Percentiles rank a stretch among this genome's conserved stretches.
Conservation (phyloP, 2,888 invertebrate genomes). For the Arctia plantaginis region DNA sequence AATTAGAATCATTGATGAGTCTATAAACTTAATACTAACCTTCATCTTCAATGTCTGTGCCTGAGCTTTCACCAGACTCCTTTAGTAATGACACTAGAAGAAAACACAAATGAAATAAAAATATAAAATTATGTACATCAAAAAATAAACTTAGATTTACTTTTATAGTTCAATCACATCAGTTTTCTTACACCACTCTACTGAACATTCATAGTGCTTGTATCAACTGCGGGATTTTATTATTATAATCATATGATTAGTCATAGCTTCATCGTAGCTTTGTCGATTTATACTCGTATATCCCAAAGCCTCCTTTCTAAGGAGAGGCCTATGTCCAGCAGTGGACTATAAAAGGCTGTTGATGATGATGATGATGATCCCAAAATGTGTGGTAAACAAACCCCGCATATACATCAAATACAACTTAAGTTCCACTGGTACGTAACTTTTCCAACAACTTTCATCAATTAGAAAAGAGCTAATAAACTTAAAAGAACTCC, state of each 20-base stretch:
- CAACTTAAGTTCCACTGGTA: too few species aligned
- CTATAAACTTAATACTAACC: not conserved
- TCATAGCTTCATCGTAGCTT: too few species aligned
- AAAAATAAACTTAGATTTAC: not conserved
- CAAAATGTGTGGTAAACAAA: too few species aligned
- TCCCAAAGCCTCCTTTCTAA: too few species aligned
- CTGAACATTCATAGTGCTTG: not conserved
- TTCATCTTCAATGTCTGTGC: not conserved
- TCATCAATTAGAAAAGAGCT: too few species aligned
- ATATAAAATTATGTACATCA: not conserved
- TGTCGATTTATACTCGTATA: too few species aligned
- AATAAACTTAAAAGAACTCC: too few species aligned
- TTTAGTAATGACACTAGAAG: conserved; percentile 10
- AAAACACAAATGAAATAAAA: not conserved
- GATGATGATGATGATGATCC: too few species aligned
- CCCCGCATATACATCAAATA: too few species aligned
- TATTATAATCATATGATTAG: not conserved
- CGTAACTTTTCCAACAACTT: too few species aligned
- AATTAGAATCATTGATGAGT: not conserved
- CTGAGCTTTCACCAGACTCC: not conserved
- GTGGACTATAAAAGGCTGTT: too few species aligned
- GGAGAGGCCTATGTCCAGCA: too few species aligned
- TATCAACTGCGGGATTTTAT: not conserved
- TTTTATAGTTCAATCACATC: not conserved
- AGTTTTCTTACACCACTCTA: not conserved